Base-by-base conservation (phyloP, 2,888 invertebrate genomes). In the Ypsolopha scabrella region DNA sequence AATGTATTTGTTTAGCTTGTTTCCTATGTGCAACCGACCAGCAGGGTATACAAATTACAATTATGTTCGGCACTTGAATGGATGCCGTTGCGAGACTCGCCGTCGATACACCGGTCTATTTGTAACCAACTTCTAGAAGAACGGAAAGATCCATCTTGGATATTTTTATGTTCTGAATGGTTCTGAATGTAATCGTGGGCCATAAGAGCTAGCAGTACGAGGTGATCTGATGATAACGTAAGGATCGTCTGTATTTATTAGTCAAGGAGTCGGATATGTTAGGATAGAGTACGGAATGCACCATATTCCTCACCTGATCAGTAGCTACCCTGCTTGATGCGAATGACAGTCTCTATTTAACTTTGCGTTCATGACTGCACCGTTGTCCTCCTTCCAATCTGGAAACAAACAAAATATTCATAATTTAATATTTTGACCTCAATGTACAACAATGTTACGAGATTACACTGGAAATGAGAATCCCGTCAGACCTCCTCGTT, bases 271-370 rank as follows among this genome's bases (percentile, higher is more conserved):
- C n/a, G n/a, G n/a, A n/a, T n/a, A n/a, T n/a, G n/a, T n/a, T n/a
- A n/a, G n/a, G n/a, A n/a, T n/a, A n/a, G n/a, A n/a, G n/a, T n/a
- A n/a, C n/a, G n/a, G n/a, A n/a, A 3, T 24, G 24, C 2, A 24
- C 4, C 24, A 3, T 4, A 24, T 24, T 24, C 13, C 11, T 46
- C n/a, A 46, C 35, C 34, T 34, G 65, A 63, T 60, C 24, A 24
- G 3, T 46, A 69, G 72, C 77, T 86, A 83, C 63, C 83, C 83
- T 63, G 80, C 82, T 76, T 81, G 82, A 62, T 79, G 85, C 52
- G 81, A 81, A 61, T 81, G 80, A 58, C 69, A 70, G 61, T 66
- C 65, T 63, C 63, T 65, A 61, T 62, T 60, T 66, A 69, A 67
- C 65, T 67, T 78, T 39, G 44, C 10, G 41, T 34, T 55, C 85